Evolutionary conservation across 2,113 vertebrate genomes (phyloP).

Genomic region (Erpornis zantholeuca): DNA sequence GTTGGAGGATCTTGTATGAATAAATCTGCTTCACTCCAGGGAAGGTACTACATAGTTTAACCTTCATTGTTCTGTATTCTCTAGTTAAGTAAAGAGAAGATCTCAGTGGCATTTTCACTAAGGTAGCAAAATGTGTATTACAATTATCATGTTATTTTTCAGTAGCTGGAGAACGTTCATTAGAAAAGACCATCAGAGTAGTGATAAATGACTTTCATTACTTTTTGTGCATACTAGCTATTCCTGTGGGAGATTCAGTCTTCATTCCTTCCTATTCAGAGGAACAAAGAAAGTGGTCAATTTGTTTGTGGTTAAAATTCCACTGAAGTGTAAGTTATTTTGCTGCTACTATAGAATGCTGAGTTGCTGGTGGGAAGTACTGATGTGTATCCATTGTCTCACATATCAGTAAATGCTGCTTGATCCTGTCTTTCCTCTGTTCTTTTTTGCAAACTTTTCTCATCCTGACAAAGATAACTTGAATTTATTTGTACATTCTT

Average conservation of each 20-base stretch:
- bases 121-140: neutral
- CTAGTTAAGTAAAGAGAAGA: neutral
- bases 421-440: neutral
- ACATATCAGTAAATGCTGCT: neutral
- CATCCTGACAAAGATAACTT: neutral
- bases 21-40: neutral
- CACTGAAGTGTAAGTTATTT: neutral
- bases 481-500: neutral
- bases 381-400: neutral
- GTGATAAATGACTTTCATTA: constrained; percentile 50
- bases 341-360: neutral
- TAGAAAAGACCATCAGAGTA: constrained; percentile 23
- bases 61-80: neutral
- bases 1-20: neutral
- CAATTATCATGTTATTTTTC: constrained; percentile 32
- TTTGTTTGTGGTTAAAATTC: constrained; percentile 8
- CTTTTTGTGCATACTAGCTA: constrained; percentile 26
- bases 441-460: neutral
- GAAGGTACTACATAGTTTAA: neutral
- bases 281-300: neutral
- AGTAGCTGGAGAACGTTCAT: constrained; percentile 35
- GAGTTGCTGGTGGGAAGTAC: neutral
- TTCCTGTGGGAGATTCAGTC: constrained; percentile 24
- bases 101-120: neutral
- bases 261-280: constrained; percentile 41